phyloP scores from a whole-genome alignment of 2,113 vertebrate species.

The Chionis minor region DNA sequence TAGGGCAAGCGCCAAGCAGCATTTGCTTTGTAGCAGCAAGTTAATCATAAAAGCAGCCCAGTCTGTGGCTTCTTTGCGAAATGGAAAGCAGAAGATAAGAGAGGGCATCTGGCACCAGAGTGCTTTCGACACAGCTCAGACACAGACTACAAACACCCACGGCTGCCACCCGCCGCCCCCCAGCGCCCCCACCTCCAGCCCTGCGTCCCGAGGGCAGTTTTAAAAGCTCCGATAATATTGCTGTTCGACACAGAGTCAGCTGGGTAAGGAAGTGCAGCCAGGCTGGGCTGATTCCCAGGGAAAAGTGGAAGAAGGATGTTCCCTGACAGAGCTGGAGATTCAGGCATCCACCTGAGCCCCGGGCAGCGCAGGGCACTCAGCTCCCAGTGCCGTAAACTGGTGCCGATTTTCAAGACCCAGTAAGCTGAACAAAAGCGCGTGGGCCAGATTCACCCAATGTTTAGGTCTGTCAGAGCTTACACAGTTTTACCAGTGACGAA shows the following conservation, averaged over 20 bases:
- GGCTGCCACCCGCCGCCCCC: rapidly evolving
- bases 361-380: rapidly evolving
- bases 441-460: background rate
- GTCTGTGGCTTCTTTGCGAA: background rate
- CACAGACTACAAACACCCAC: rapidly evolving
- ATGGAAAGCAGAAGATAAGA: background rate
- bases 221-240: background rate
- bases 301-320: background rate
- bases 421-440: background rate
- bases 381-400: background rate
- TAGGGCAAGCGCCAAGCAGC: rapidly evolving
- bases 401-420: background rate
- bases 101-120: background rate
- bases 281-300: background rate
- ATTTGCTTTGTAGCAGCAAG: background rate
- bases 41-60: background rate
- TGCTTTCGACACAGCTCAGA: background rate
- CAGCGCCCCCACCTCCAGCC: background rate
- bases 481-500: background rate
- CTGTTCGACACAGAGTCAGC: background rate
- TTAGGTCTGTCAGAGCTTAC: background rate
- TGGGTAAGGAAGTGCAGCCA: background rate
- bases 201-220: rapidly evolving
- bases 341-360: too few species aligned
- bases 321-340: background rate